Conservation (phyloP, 2,888 invertebrate genomes). For the Hirtodrosophila confusa region DNA sequence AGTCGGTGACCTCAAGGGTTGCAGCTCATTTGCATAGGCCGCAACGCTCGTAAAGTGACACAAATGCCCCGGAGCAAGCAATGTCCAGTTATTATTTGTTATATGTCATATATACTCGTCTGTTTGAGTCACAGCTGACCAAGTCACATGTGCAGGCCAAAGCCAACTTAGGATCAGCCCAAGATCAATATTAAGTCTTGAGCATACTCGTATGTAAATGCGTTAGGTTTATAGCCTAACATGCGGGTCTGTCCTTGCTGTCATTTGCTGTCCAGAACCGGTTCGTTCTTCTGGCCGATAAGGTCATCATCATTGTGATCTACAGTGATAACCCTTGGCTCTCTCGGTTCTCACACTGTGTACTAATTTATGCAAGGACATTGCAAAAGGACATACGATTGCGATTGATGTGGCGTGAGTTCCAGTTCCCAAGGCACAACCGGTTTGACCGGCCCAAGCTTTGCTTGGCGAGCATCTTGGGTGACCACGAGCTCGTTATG, state of each 20-base stretch:
- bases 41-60: constrained; percentile 48
- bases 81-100: constrained; percentile 64
- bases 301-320: constrained; percentile 62
- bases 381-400: constrained; percentile 80
- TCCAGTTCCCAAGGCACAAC: constrained; percentile 68
- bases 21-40: constrained; percentile 68
- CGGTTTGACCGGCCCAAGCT: constrained; percentile 82
- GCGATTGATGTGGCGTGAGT: constrained; percentile 67
- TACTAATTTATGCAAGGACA: constrained; percentile 82
- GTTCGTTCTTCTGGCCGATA: constrained; percentile 70
- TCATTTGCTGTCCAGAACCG: constrained; percentile 80
- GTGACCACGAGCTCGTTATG: constrained; percentile 72
- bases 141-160: constrained; percentile 28
- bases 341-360: constrained; percentile 70
- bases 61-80: constrained; percentile 43
- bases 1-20: constrained; percentile 69
- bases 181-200: constrained; percentile 49
- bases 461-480: constrained; percentile 61
- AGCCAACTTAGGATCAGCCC: constrained; percentile 20
- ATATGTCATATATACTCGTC: background rate
- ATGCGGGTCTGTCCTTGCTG: constrained; percentile 64
- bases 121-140: constrained; percentile 49
- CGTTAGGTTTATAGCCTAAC: background rate
- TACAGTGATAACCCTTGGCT: constrained; percentile 62
- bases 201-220: constrained; percentile 47